A percentile compares a stretch with the other conserved stretches of the same genome.
These are phyloP conservation scores for Cheilosia variabilis DNA, from an alignment of 2,888 invertebrate genomes.

Conservation along the genomic window DNA sequence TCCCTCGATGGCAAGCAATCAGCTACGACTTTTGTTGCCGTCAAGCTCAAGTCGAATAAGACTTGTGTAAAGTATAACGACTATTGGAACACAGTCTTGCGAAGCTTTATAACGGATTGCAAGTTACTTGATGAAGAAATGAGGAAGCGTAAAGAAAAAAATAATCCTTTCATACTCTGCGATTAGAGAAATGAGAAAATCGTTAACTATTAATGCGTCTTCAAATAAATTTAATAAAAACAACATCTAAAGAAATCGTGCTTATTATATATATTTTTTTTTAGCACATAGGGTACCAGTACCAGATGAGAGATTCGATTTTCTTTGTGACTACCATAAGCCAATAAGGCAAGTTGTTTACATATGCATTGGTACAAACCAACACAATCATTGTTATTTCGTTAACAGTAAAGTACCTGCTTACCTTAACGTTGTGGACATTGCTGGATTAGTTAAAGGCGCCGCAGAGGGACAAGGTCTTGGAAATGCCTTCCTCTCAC, in stretches of 20 bases:
- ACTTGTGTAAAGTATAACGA: constrained; percentile 76
- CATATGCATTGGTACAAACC: background rate
- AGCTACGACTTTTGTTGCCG: constrained; percentile 85
- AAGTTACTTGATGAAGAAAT: constrained; percentile 35
- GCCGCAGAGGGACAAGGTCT: constrained; percentile 98
- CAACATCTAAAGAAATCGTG: background rate
- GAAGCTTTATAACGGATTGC: constrained; percentile 41
- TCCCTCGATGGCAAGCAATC: constrained; percentile 85
- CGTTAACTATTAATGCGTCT: background rate
- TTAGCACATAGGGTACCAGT: constrained; percentile 96
- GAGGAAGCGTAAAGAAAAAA: constrained; percentile 9
- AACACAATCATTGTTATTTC: background rate
- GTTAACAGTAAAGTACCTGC: constrained; percentile 96
- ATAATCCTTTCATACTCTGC: constrained; percentile 20
- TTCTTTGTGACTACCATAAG: constrained; percentile 96
- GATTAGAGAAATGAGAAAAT: background rate
- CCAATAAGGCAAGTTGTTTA: constrained; percentile 91
- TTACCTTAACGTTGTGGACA: constrained; percentile 98
- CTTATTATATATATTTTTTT: constrained; percentile 35
- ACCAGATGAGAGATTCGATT: constrained; percentile 97
- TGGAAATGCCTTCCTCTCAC: constrained; percentile 99
- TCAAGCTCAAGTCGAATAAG: constrained; percentile 86
- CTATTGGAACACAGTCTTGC: constrained; percentile 31
- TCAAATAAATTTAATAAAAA: constrained; percentile 13
- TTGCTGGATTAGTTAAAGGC: constrained; percentile 98